Evolutionary conservation across 2,888 invertebrate genomes (phyloP), one percentile per base, ranked within the genome.

Genomic region (Gonocerus acuteangulatus): DNA sequence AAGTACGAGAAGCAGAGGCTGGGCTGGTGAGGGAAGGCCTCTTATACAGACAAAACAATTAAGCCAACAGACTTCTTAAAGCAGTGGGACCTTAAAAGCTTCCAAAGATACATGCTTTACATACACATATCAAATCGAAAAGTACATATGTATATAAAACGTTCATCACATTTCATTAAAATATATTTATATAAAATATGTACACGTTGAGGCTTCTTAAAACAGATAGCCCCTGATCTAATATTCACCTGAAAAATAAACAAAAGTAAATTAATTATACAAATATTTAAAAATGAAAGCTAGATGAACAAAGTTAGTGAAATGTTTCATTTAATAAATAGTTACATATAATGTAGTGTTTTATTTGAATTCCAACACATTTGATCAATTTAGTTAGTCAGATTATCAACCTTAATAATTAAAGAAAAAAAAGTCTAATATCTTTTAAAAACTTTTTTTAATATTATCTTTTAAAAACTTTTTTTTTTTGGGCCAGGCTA

Each of bases 71-170:
- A 42, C 54, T 39, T 39, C 23, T 36, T 42, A n/a, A 54, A 54
- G 54, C 54, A 54, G 23, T 54, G 42, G 54, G 52, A 52, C 52
- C 52, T 7, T 51, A 51, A 32, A 52, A 52, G 52, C 52, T 39
- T 52, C 52, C 52, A 39, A 52, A 39, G 19, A 52, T 52, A 52
- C 52, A 39, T 16, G 39, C 39, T 52, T 52, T 52, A 52, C 52
- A 52, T 52, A 52, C 36, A n/a, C n/a, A 52, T 52, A 36, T 52
- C n/a, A 49, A 27, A 49, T 16, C 9, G 18, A 32, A 18, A 32
- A 15, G 32, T 52, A 36, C 36, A 18, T 51, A 52, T 52, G 52
- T 52, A 52, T 52, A 39, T 52, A 52, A 52, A 52, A 52, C 52
- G 52, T 36, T 32, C 52, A 52, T 52, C 52, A 52, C 52, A 52